Evolutionary conservation across 2,888 invertebrate species (phyloP).

Genomic region (Odontothrips loti): DNA sequence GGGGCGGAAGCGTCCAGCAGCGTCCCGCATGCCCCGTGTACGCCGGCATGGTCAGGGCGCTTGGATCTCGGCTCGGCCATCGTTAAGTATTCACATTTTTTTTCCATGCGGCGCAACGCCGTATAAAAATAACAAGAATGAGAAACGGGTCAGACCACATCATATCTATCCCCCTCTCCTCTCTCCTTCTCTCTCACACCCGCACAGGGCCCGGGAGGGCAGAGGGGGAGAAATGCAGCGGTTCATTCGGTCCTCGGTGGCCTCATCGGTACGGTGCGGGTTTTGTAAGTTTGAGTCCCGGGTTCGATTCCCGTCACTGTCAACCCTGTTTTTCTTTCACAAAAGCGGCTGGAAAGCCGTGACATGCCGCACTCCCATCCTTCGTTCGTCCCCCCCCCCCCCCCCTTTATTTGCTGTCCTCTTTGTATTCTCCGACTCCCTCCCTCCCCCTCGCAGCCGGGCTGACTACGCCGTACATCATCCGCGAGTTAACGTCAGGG

Average conservation of each 20-base stretch:
- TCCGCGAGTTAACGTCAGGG: slow-evolving; percentile 14
- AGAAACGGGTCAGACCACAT: neutral
- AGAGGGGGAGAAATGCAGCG: no score
- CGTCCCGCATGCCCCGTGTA: no score
- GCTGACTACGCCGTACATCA: neutral
- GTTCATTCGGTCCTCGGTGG: no score
- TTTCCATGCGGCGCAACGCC: neutral
- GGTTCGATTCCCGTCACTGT: no score
- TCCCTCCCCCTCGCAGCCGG: neutral
- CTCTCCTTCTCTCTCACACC: neutral
- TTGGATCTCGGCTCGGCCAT: neutral
- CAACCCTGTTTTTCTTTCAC: no score
- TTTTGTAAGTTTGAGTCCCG: no score
- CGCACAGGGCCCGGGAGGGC: neutral
- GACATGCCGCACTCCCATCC: neutral
- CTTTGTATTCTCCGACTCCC: neutral
- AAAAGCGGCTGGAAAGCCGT: no score
- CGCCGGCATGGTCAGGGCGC: neutral
- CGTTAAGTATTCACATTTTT: slow-evolving; percentile 24
- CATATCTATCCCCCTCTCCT: neutral
- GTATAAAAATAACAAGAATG: slow-evolving; percentile 23
- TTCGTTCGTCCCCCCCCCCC: neutral
- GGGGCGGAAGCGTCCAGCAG: neutral
- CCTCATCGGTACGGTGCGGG: no score
- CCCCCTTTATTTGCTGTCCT: neutral